These are phyloP conservation scores for Hapalemur alaotrensis DNA, from an alignment of 2,797 vertebrate genomes.

Conservation along the genomic window DNA sequence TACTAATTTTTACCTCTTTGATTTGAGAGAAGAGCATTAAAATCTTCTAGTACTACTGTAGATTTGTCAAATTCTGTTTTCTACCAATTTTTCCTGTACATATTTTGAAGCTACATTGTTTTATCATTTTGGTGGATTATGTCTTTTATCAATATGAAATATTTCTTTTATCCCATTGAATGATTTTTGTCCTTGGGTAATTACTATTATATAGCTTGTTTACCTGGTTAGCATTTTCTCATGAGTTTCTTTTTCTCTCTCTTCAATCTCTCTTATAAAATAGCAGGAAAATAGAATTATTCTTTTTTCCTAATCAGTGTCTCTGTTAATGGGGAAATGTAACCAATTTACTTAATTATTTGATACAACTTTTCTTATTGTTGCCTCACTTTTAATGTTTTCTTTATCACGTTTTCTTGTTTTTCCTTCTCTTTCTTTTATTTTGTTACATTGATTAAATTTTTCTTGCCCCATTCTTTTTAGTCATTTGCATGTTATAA, in stretches of 20 bases:
- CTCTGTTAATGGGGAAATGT: not conserved
- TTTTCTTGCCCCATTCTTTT: not conserved
- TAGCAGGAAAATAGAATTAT: not conserved
- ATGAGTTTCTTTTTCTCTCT: not conserved
- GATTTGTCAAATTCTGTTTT: not conserved
- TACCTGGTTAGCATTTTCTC: not conserved
- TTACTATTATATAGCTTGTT: not conserved
- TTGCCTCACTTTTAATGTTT: not conserved
- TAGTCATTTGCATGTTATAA: not conserved
- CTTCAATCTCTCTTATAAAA: not conserved
- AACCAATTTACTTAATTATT: not conserved
- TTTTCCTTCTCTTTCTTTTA: not conserved
- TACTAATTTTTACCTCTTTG: not conserved
- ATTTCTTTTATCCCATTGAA: not conserved
- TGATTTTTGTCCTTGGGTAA: not conserved
- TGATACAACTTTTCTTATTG: not conserved
- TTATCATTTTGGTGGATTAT: not conserved
- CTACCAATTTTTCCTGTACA: not conserved
- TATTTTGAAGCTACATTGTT: not conserved
- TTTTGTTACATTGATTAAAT: not conserved
- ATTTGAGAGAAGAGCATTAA: not conserved
- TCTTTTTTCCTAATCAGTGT: not conserved
- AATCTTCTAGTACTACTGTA: not conserved
- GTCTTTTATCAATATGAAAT: not conserved
- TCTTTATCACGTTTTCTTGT: not conserved